phyloP scores from a whole-genome alignment of 2,797 vertebrate genomes.

The Ambastaia sidthimunki region DNA sequence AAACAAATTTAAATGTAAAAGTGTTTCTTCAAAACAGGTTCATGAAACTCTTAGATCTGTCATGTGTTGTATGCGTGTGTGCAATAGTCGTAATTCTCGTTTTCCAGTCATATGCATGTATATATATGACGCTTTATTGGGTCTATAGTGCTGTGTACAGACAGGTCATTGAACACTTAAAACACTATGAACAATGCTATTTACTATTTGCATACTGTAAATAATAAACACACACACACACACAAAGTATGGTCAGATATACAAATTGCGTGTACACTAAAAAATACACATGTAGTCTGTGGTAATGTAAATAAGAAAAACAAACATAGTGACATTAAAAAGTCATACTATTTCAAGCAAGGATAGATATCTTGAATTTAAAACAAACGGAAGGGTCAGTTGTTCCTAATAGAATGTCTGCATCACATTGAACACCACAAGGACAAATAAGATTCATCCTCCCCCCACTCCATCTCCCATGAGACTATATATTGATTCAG shows the following conservation, averaged over 20 bases:
- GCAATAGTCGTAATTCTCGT: background rate
- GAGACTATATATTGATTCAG: conserved; percentile 5
- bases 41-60: too few species aligned
- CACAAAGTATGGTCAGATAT: background rate
- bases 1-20: background rate
- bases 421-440: background rate
- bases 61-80: too few species aligned
- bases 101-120: background rate
- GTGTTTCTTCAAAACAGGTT: background rate
- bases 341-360: background rate
- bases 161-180: background rate
- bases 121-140: background rate
- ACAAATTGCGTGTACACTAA: too few species aligned
- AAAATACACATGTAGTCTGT: too few species aligned
- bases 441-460: background rate
- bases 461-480: background rate
- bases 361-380: background rate
- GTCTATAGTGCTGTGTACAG: background rate
- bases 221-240: background rate
- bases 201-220: background rate
- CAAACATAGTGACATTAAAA: too few species aligned
- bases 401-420: background rate
- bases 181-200: background rate
- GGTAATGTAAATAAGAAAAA: too few species aligned
- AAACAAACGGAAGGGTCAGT: background rate